Conservation (phyloP, 1,140 invertebrate species). For the Holcopasites calliopsidis region DNA sequence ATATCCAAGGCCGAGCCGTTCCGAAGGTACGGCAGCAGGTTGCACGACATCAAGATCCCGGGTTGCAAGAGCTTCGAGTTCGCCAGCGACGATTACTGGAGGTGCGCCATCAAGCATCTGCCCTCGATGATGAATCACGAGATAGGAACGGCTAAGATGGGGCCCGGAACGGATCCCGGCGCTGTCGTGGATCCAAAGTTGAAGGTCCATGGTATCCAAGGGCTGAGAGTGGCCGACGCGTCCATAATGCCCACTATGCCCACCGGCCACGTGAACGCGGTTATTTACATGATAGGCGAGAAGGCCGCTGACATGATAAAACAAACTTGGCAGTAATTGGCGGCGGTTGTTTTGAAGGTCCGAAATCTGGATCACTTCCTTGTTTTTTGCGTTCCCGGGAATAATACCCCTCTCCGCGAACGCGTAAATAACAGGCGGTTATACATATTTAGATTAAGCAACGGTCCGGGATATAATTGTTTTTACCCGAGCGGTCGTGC, state of each 20-base stretch:
- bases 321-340: slow-evolving; percentile 59
- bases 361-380: no score
- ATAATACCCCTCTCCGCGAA: not conserved
- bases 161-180: slow-evolving; percentile 82
- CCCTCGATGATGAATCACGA: slow-evolving; percentile 86
- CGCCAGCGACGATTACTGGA: slow-evolving; percentile 85
- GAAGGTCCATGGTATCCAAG: slow-evolving; percentile 84
- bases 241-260: slow-evolving; percentile 88
- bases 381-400: no score
- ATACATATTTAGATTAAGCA: no score
- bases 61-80: slow-evolving; percentile 81
- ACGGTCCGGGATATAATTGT: no score
- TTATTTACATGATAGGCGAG: slow-evolving; percentile 92
- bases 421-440: no score
- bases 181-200: slow-evolving; percentile 88
- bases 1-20: slow-evolving; percentile 83
- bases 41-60: slow-evolving; percentile 82
- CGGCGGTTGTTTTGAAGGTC: not conserved
- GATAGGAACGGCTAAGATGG: slow-evolving; percentile 88
- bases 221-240: slow-evolving; percentile 87
- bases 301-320: slow-evolving; percentile 91
- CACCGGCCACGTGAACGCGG: slow-evolving; percentile 86
- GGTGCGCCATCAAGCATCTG: slow-evolving; percentile 84
- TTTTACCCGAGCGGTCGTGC: no score
- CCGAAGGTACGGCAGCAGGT: slow-evolving; percentile 80